Evolutionary conservation across 2,888 invertebrate species (phyloP), one percentile per base, ranked within the genome.

Genomic region (Parasteatoda lunata): DNA sequence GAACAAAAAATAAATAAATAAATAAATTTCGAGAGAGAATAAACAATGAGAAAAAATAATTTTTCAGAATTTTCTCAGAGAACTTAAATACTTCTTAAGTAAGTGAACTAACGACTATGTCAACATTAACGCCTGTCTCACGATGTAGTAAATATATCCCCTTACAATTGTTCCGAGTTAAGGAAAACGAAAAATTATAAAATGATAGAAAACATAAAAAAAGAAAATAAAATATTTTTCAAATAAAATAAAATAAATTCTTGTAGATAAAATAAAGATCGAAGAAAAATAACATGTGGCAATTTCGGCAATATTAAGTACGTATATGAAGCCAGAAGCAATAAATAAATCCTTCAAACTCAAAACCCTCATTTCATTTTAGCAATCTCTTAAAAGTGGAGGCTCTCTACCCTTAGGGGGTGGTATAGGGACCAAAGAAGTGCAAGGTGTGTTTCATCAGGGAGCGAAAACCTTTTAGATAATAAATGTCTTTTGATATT

Each of bases 381-480:
- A 47, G 79, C 79, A 86, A 86, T 87, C 86, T 87, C 82, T 82
- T 82, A 82, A 85, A 78, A 86, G 86, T 86, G 80, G 64, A 51
- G 79, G 54, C 71, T 68, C 11, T 59, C 59, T 1, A n/a, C 59
- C 59, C 9, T 47, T 30, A n/a, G 77, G 54, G 69, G 54, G 52
- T 49, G n/a, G 65, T 66, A 30, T 51, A 15, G 71, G 71, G 71
- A 49, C 54, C 52, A 54, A 73, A 54, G n/a, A 73, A 48, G 76
- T 48, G 76, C n/a, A 79, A 71, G 79, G 71, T 71, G 64, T 51
- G 69, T 76, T 77, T 82, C 82, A 87, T 82, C 81, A 65, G 88
- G 88, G 88, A 88, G 83, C 83, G 70, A 83, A 88, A 88, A 88
- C 88, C 88, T 88, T 88, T 88, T 88, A 88, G 83, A 76, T 75